These are phyloP conservation scores for Hydropsyche tenuis DNA, from an alignment of 1,140 invertebrate genomes.

Conservation along the genomic window DNA sequence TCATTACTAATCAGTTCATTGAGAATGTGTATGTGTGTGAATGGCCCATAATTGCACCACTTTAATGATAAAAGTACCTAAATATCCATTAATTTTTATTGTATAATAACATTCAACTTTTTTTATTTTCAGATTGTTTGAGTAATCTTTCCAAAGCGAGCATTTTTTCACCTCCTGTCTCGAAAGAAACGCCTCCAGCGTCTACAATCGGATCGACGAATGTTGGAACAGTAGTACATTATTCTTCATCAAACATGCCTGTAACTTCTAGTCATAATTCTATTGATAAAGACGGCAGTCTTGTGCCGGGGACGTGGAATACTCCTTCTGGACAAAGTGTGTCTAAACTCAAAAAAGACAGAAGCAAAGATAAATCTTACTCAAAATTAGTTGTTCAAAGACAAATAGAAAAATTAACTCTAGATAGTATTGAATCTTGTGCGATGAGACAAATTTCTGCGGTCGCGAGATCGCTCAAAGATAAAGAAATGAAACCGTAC, in stretches of 20 bases:
- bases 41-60: too few relatives aligned
- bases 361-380: conserved; percentile 64
- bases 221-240: conserved; percentile 63
- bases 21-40: too few relatives aligned
- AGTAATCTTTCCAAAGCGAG: not conserved
- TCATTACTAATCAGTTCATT: too few relatives aligned
- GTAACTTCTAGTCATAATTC: conserved; percentile 53
- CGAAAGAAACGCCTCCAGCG: conserved; percentile 52
- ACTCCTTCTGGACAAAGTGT: conserved; percentile 52
- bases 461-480: conserved; percentile 14
- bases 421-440: not conserved
- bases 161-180: conserved; percentile 31
- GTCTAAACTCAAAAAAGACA: conserved; percentile 54
- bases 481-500: not conserved
- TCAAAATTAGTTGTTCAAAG: conserved; percentile 62
- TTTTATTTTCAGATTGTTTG: conserved; percentile 6
- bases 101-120: not conserved
- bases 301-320: conserved; percentile 52
- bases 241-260: conserved; percentile 49
- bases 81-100: too few relatives aligned
- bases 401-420: conserved; percentile 35
- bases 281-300: conserved; percentile 52
- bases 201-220: conserved; percentile 69
- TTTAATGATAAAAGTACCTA: too few relatives aligned
- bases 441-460: conserved; percentile 3